Percentiles rank a stretch among this genome's conserved stretches.
Conservation (phyloP, 1,140 invertebrate species). For the Sinonovacula constricta region DNA sequence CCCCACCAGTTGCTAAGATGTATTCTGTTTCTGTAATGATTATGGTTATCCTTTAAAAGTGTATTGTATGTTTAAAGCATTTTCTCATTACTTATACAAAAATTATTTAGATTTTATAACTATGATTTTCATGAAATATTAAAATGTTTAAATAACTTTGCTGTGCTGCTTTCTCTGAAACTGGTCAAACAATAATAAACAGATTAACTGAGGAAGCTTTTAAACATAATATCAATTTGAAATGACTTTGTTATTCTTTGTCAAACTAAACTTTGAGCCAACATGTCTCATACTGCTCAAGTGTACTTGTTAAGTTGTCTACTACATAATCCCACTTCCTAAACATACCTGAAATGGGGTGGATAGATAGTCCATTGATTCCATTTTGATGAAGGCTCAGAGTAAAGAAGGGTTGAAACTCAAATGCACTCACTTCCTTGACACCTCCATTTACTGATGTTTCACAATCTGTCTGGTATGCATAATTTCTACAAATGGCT, state of each 20-base stretch:
- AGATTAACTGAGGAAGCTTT: background rate
- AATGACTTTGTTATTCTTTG: background rate
- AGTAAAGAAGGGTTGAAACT: constrained; percentile 76
- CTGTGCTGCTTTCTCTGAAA: background rate
- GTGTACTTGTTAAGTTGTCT: background rate
- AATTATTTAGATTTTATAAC: background rate
- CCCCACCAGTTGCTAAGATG: constrained; percentile 84
- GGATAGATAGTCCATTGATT: constrained; percentile 84
- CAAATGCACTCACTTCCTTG: constrained; percentile 8
- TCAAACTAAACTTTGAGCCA: background rate
- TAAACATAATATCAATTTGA: background rate
- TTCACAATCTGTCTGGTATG: background rate
- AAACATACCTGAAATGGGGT: too few relatives aligned
- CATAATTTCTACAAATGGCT: constrained; percentile 12
- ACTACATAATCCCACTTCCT: constrained; percentile 55
- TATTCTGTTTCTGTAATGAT: constrained; percentile 75
- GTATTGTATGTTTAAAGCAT: background rate
- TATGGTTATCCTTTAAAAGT: background rate
- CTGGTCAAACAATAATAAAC: background rate
- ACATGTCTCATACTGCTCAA: too few relatives aligned
- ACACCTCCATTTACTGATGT: background rate
- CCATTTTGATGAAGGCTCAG: constrained; percentile 84
- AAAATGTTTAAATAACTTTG: background rate
- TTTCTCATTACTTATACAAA: too few relatives aligned
- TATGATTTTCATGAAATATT: background rate